A percentile compares a stretch with the other conserved stretches of the same genome.
phyloP scores from a whole-genome alignment of 2,797 vertebrate genomes.

The Acrossocheilus wenchowensis region DNA sequence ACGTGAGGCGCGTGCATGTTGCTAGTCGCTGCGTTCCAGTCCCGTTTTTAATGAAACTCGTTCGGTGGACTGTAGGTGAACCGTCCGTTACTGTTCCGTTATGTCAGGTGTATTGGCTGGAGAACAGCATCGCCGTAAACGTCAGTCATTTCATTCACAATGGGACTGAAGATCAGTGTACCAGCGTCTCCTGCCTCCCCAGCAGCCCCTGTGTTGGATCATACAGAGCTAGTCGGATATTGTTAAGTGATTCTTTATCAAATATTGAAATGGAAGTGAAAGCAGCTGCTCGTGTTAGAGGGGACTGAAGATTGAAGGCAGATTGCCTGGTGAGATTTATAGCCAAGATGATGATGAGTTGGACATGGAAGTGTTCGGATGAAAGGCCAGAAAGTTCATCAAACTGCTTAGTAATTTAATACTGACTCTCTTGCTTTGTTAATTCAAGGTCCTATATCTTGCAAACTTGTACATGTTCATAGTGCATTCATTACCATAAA shows the following conservation, averaged over 20 bases:
- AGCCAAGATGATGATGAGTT: slow-evolving; percentile 14
- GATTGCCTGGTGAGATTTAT: slow-evolving; percentile 20
- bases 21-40: background rate
- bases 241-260: slow-evolving; percentile 32
- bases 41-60: background rate
- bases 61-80: background rate
- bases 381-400: background rate
- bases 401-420: background rate
- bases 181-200: background rate
- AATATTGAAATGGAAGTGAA: slow-evolving; percentile 50
- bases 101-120: background rate
- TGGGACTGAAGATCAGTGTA: background rate
- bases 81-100: slow-evolving; percentile 18
- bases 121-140: background rate
- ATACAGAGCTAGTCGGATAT: slow-evolving; percentile 4
- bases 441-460: background rate
- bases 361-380: background rate
- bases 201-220: background rate
- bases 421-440: background rate
- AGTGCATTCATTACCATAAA: background rate
- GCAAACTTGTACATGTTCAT: background rate
- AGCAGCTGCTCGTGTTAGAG: slow-evolving; percentile 19
- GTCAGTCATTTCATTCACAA: slow-evolving; percentile 15
- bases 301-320: slow-evolving; percentile 23
- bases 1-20: background rate